These are phyloP conservation scores for Pseudorasbora parva DNA, from an alignment of 2,113 vertebrate species.

Conservation along the genomic window DNA sequence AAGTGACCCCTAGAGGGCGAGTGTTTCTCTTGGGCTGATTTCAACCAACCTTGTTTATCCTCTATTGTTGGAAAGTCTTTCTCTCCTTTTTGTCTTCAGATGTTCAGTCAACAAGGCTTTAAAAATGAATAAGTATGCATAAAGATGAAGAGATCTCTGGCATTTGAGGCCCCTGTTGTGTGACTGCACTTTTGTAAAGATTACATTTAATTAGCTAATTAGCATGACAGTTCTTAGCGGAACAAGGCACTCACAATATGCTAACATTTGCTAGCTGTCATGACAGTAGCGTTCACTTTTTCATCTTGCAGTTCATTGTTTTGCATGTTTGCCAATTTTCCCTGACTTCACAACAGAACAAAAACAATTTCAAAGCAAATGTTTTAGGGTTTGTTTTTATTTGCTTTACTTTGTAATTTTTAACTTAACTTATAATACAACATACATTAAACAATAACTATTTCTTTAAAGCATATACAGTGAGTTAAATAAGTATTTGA, in stretches of 20 bases:
- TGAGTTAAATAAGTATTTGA: too few relatives aligned
- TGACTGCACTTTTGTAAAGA: slow-evolving; percentile 41
- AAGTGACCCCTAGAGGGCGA: slow-evolving; percentile 48
- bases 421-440: neutral
- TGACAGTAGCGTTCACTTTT: neutral
- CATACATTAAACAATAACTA: neutral
- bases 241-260: slow-evolving; percentile 16
- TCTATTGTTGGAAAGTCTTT: slow-evolving; percentile 38
- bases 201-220: slow-evolving; percentile 58
- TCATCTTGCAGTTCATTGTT: neutral
- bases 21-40: slow-evolving; percentile 51
- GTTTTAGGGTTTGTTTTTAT: neutral
- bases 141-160: slow-evolving; percentile 45
- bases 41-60: slow-evolving; percentile 46
- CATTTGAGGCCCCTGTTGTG: slow-evolving; percentile 40
- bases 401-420: neutral
- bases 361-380: slow-evolving; percentile 4
- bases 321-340: slow-evolving; percentile 1
- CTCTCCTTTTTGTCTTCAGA: slow-evolving; percentile 31
- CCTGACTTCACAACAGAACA: slow-evolving; percentile 12
- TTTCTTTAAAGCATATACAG: too few relatives aligned
- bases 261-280: slow-evolving; percentile 38
- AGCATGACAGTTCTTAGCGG: slow-evolving; percentile 39
- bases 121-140: slow-evolving; percentile 44
- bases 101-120: slow-evolving; percentile 47